Evolutionary conservation across 2,113 vertebrate genomes (phyloP).

Genomic region (Dolichallabes microphthalmus): DNA sequence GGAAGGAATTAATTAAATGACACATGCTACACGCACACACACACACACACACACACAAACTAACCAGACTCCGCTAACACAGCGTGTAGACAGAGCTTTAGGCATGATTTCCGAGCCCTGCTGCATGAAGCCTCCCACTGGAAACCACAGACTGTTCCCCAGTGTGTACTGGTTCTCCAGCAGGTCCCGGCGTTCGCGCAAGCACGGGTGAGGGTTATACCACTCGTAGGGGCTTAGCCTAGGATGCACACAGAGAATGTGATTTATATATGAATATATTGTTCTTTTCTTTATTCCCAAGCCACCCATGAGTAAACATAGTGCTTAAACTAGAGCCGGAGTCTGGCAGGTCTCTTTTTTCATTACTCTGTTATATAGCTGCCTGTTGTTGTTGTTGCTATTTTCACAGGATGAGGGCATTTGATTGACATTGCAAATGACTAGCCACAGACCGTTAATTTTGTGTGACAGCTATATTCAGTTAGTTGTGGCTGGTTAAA

Average conservation of each 20-base stretch:
- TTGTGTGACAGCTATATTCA: not conserved
- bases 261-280: not conserved
- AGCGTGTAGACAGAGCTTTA: constrained; percentile 86
- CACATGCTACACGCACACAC: not conserved
- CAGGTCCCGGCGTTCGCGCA: constrained; percentile 78
- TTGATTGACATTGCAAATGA: not conserved
- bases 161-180: constrained; percentile 92
- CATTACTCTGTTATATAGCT: not conserved
- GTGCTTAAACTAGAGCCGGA: not conserved
- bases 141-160: constrained; percentile 95
- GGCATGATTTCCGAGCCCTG: constrained; percentile 93
- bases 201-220: constrained; percentile 90
- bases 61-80: constrained; percentile 93
- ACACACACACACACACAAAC: constrained; percentile 48
- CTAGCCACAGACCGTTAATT: not conserved
- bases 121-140: constrained; percentile 92
- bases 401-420: not conserved
- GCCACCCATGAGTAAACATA: not conserved
- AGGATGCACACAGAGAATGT: not conserved
- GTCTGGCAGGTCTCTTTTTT: not conserved
- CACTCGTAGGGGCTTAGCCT: constrained; percentile 92
- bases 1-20: not conserved
- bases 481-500: not conserved
- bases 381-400: too few relatives aligned
- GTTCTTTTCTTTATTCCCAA: not conserved